phyloP scores from a whole-genome alignment of 2,888 invertebrate genomes.

The Xylocampa areola region DNA sequence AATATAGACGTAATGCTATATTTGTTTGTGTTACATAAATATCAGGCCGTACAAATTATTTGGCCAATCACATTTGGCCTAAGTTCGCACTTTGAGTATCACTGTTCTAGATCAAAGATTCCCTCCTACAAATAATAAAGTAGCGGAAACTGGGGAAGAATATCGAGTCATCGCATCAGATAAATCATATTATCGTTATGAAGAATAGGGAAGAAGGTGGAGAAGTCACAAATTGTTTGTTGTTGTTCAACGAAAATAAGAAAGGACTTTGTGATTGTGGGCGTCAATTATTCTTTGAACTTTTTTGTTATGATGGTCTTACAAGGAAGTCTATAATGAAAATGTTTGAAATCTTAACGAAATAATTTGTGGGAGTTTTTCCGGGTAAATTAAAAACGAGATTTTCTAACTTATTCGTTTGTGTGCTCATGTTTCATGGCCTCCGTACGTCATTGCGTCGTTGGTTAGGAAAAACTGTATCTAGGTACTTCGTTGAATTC shows the following conservation, averaged over 20 bases:
- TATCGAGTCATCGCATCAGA: constrained; percentile 55
- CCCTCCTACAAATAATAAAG: constrained; percentile 43
- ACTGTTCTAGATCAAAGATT: constrained; percentile 31
- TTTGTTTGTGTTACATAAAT: no score
- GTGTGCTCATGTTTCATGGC: no score
- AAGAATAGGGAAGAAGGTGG: constrained; percentile 17
- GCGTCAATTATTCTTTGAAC: constrained; percentile 5
- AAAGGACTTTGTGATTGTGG: constrained; percentile 13
- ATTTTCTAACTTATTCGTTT: no score
- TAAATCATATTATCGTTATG: constrained; percentile 55
- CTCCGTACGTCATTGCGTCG: no score
- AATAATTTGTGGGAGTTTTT: background rate
- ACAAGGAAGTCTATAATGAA: no score
- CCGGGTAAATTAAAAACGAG: background rate
- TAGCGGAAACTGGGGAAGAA: constrained; percentile 35
- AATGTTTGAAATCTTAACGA: background rate
- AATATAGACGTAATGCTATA: no score
- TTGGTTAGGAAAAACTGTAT: no score
- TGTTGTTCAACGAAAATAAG: constrained; percentile 32
- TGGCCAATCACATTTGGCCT: no score
- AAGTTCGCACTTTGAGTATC: constrained; percentile 15
- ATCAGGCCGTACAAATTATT: no score
- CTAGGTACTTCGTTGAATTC: no score
- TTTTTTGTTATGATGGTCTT: constrained; percentile 13
- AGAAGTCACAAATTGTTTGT: constrained; percentile 18